Conservation (phyloP, 1,140 invertebrate genomes). For the Campoletis sonorensis region DNA sequence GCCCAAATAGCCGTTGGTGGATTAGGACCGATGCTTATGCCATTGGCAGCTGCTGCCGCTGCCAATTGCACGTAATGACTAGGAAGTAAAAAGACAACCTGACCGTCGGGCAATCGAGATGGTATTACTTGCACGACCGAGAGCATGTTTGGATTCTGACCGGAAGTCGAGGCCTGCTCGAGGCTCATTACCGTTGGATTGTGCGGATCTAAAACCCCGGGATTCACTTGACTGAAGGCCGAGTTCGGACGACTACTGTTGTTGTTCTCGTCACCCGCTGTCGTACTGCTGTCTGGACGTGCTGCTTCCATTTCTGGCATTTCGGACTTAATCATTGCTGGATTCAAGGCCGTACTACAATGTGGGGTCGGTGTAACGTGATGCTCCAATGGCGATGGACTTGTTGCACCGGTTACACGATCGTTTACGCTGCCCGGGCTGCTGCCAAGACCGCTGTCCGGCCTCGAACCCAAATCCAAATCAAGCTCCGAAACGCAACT, state of each 20-base stretch:
- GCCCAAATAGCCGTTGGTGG: constrained; percentile 75
- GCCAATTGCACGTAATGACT: constrained; percentile 78
- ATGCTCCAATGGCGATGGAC: constrained; percentile 69
- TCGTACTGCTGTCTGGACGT: constrained; percentile 73
- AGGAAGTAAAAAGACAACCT: constrained; percentile 78
- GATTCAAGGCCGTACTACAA: constrained; percentile 66
- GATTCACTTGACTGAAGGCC: constrained; percentile 69
- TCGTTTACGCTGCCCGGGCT: constrained; percentile 74
- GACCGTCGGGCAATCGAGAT: constrained; percentile 77
- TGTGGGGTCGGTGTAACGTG: constrained; percentile 66
- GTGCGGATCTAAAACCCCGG: constrained; percentile 60
- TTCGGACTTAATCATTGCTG: constrained; percentile 70
- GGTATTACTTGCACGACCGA: constrained; percentile 77
- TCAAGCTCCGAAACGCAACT: constrained; percentile 84
- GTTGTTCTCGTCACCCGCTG: constrained; percentile 73
- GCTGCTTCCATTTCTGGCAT: constrained; percentile 69
- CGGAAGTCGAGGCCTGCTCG: constrained; percentile 68
- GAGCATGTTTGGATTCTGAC: constrained; percentile 72
- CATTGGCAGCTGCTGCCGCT: constrained; percentile 73
- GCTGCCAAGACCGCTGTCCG: constrained; percentile 72
- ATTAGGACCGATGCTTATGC: constrained; percentile 74
- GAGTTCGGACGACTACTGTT: constrained; percentile 72
- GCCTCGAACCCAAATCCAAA: constrained; percentile 79
- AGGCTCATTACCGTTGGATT: constrained; percentile 58
- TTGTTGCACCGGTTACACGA: constrained; percentile 67